Evolutionary conservation across 2,888 invertebrate genomes (phyloP), one percentile per base, ranked within the genome.

Genomic region (Mesorhabditis belari): DNA sequence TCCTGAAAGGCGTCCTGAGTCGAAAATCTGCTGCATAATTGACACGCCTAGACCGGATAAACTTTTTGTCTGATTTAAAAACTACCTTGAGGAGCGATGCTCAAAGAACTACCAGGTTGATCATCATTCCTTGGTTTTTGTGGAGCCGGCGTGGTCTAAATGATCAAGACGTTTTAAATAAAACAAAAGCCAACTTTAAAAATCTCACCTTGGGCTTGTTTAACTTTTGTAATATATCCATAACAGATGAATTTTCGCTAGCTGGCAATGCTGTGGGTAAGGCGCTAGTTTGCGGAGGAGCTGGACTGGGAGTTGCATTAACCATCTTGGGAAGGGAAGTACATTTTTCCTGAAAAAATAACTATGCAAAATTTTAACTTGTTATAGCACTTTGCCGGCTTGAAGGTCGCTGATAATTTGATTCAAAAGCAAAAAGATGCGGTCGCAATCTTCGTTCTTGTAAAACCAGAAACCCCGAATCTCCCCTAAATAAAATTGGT

Each of bases 381-480:
- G 63, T 57, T 49, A 29, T n/a, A 50, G 12, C 29, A 66, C 66
- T 9, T 57, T 62, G 51, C 65, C 66, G 27, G 27, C 53, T 56
- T 64, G 66, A 44, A 72, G 58, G 19, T 65, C 63, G 4, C 55
- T 55, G 3, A 70, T 59, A 2, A 74, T 56, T 19, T 62, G 64
- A 12, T 64, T 60, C 6, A 75, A 44, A 5, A 68, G 29, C 23
- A 59, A 60, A 55, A 26, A 52, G 24, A 71, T 61, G 12, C 66
- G 57, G 21, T 23, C 50, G 35, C 69, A 62, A 24, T 76, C 75
- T 1, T 63, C 62, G 6, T 58, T 49, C 23, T 65, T 52, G 29
- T 62, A 65, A 58, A 73, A 74, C 76, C 75, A 76, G 4, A 76
- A 52, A 17, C 70, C 74, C n/a, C 62, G 70, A 49, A 76, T 74